These are phyloP conservation scores for Engystomops pustulosus DNA, from an alignment of 2,113 vertebrate species.

Conservation along the genomic window DNA sequence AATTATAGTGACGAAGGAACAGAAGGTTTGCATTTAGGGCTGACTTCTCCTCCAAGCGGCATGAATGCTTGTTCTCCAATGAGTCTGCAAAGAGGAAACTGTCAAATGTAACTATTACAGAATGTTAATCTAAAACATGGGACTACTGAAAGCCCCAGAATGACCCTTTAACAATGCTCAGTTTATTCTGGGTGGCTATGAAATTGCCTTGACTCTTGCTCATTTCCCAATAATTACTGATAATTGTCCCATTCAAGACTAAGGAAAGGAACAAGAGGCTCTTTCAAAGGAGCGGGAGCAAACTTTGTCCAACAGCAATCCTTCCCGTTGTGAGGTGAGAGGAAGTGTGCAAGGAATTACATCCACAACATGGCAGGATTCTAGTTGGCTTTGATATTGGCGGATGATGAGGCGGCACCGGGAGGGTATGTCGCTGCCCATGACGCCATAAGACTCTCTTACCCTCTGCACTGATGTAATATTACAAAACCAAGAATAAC, in stretches of 20 bases:
- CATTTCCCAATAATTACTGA: conserved; percentile 78
- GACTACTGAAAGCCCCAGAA: conserved; percentile 58
- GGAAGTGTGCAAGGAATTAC: conserved; percentile 70
- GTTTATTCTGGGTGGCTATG: conserved; percentile 75
- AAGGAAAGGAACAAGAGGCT: conserved; percentile 71
- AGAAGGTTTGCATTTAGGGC: conserved; percentile 55
- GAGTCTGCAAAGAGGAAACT: conserved; percentile 65
- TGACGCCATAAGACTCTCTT: too few relatives aligned
- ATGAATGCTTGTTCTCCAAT: conserved; percentile 60
- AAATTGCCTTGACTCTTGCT: conserved; percentile 74
- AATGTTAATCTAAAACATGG: conserved; percentile 66
- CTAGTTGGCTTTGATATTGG: conserved; percentile 69
- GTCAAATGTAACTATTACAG: conserved; percentile 72
- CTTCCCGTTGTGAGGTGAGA: conserved; percentile 74
- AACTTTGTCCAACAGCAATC: conserved; percentile 73
- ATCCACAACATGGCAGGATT: conserved; percentile 66
- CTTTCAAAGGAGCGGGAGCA: conserved; percentile 69
- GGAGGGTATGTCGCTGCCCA: too few relatives aligned
- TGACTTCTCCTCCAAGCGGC: conserved; percentile 60
- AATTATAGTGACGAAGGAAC: conserved; percentile 47
- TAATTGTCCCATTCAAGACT: conserved; percentile 73
- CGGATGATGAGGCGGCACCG: conserved; percentile 55
- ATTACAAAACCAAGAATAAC: too few relatives aligned
- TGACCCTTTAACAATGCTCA: conserved; percentile 68
- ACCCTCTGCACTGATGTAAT: too few relatives aligned